Evolutionary conservation across 2,888 invertebrate genomes (phyloP).

Genomic region (Melanophora roralis): DNA sequence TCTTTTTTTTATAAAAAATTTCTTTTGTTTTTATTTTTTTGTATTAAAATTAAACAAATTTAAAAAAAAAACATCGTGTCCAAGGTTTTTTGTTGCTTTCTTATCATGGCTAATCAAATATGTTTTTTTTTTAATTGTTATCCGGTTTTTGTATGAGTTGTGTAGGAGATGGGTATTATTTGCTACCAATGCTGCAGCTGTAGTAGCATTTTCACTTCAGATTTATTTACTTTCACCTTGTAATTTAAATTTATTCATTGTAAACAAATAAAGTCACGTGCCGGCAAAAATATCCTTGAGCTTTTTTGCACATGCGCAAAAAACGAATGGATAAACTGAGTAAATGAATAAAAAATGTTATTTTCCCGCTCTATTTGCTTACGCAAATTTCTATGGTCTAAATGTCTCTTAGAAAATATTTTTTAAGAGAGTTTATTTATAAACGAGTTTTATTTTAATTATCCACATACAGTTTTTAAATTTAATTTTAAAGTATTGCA

Average conservation of each 20-base stretch:
- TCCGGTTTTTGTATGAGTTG: not conserved
- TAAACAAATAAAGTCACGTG: conserved; percentile 63
- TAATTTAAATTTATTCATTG: conserved; percentile 41
- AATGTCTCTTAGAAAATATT: not conserved
- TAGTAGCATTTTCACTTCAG: not conserved
- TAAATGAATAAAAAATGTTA: conserved; percentile 17
- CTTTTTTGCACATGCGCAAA: not conserved
- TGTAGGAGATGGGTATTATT: not conserved
- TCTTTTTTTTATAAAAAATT: not conserved
- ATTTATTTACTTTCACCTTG: conserved; percentile 44
- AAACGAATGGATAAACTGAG: no score
- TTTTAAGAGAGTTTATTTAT: not conserved
- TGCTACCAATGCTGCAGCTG: not conserved
- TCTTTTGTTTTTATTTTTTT: not conserved
- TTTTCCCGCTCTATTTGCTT: conserved; percentile 13
- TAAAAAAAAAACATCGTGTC: conserved; percentile 14
- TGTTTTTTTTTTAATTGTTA: not conserved
- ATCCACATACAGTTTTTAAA: no score
- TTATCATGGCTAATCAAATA: conserved; percentile 36
- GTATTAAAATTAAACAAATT: not conserved
- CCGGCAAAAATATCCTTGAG: conserved; percentile 48
- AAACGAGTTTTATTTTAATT: no score
- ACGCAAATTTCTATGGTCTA: not conserved
- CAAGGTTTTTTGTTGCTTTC: conserved; percentile 28
- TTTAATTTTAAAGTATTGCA: no score